Base-by-base conservation (phyloP, 2,113 vertebrate species). In the Rhinichthys klamathensis region DNA sequence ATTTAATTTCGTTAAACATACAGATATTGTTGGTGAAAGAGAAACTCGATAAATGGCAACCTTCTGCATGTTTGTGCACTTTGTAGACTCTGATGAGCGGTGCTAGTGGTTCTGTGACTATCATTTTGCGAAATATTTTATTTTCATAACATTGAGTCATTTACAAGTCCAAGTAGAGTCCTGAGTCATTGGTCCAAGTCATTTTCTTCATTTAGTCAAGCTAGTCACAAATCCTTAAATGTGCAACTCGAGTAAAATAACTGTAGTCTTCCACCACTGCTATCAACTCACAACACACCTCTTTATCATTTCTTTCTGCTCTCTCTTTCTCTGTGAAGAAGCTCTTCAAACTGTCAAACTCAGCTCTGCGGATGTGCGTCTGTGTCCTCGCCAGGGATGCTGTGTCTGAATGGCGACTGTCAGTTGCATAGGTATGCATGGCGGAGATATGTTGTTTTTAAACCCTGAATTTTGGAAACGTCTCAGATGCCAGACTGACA, bases 341-440 rank as follows among this genome's bases (percentile, higher is more conserved):
- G 32, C 54, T 25, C 21, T 78, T 60, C 54, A 78, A 35, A 81
- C n/a, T 67, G 79, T 69, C 79, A 81, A 69, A 15, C 44, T 51
- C 41, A 67, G 79, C 60, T 81, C 9, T 41, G 35, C 11, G 35
- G 18, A 23, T 41, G 35, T 38, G 32, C 32, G 80, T 83, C 23
- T 9, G n/a, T 74, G 46, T 76, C 23, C 32, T 30, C 67, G 51
- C 58, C 30, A 4, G 56, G 41, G 35, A 23, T 21, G 23, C 44
- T 27, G 61, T 69, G 69, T 83, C 84, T 88, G 87, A 85, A 83
- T 74, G 84, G 65, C 41, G 44, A 75, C 67, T 84, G 69, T 88
- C 67, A 63, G 77, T 46, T 67, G 51, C 13, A 78, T 65, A 67
- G 80, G 61, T 74, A 77, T 76, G 56, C 58, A 70, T 46, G 27